A percentile compares a stretch with the other conserved stretches of the same genome.
Conservation (phyloP, 1,140 invertebrate genomes). For the Phthorimaea operculella region DNA sequence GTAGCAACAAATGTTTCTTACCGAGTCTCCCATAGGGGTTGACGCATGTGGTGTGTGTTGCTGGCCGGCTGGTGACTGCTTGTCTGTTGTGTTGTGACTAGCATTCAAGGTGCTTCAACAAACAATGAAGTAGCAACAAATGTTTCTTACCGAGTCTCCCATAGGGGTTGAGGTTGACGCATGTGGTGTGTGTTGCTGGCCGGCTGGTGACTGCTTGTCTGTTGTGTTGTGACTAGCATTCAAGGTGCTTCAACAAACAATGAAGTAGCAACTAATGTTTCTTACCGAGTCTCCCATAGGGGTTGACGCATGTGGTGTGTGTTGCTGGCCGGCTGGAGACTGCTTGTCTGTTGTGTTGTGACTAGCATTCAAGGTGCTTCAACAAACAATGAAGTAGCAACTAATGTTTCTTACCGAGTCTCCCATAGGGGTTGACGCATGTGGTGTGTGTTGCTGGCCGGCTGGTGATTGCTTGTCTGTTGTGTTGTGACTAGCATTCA, state of each 20-base stretch:
- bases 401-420: constrained; percentile 58
- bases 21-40: constrained; percentile 51
- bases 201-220: too few relatives aligned
- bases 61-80: constrained; percentile 35
- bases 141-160: too few relatives aligned
- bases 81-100: constrained; percentile 47
- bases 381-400: too few relatives aligned
- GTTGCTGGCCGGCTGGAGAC: constrained; percentile 37
- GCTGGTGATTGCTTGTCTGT: constrained; percentile 48
- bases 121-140: too few relatives aligned
- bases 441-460: constrained; percentile 37
- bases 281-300: constrained; percentile 53
- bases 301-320: constrained; percentile 38
- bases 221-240: too few relatives aligned
- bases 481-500: constrained; percentile 45
- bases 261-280: too few relatives aligned
- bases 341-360: constrained; percentile 50
- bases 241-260: too few relatives aligned
- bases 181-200: too few relatives aligned
- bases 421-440: constrained; percentile 40
- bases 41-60: constrained; percentile 41
- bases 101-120: constrained; percentile 48
- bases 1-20: too few relatives aligned
- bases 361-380: constrained; percentile 44
- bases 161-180: too few relatives aligned